phyloP scores from a whole-genome alignment of 1,140 invertebrate genomes.

The Batillaria attramentaria region DNA sequence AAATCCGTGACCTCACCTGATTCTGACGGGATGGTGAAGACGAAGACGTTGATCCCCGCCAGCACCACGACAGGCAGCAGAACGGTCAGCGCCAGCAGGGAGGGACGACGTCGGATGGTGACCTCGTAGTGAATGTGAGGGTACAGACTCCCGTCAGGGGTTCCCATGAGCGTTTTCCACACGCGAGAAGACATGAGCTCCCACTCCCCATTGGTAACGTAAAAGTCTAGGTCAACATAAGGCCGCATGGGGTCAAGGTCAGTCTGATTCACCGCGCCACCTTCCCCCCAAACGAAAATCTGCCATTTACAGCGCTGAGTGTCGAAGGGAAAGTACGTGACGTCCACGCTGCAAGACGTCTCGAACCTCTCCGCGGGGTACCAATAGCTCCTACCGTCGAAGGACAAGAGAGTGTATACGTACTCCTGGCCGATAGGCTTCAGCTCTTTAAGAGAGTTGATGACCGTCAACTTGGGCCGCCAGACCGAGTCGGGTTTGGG shows the following conservation, averaged over 20 bases:
- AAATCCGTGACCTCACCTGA: conserved; percentile 11
- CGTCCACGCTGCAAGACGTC: conserved; percentile 12
- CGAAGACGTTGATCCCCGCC: conserved; percentile 32
- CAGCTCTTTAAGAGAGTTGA: conserved; percentile 14
- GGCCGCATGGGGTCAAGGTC: background rate
- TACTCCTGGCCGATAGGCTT: conserved; percentile 10
- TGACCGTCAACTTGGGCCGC: conserved; percentile 12
- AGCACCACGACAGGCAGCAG: conserved; percentile 30
- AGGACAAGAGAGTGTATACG: background rate
- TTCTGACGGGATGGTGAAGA: conserved; percentile 36
- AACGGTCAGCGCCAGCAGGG: conserved; percentile 18
- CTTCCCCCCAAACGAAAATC: conserved; percentile 15
- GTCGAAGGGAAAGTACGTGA: conserved; percentile 28
- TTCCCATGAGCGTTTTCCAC: background rate
- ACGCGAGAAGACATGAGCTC: background rate
- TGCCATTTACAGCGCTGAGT: conserved; percentile 19
- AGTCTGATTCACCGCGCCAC: background rate
- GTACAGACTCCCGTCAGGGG: background rate
- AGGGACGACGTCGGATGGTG: conserved; percentile 18
- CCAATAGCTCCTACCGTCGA: conserved; percentile 10
- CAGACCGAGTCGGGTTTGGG: conserved; percentile 19
- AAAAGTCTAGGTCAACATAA: conserved; percentile 9
- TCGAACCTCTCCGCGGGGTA: conserved; percentile 16
- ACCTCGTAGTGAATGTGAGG: background rate
- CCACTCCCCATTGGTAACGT: conserved; percentile 23